phyloP scores from a whole-genome alignment of 1,140 invertebrate genomes.

The Euborellia annulipes region DNA sequence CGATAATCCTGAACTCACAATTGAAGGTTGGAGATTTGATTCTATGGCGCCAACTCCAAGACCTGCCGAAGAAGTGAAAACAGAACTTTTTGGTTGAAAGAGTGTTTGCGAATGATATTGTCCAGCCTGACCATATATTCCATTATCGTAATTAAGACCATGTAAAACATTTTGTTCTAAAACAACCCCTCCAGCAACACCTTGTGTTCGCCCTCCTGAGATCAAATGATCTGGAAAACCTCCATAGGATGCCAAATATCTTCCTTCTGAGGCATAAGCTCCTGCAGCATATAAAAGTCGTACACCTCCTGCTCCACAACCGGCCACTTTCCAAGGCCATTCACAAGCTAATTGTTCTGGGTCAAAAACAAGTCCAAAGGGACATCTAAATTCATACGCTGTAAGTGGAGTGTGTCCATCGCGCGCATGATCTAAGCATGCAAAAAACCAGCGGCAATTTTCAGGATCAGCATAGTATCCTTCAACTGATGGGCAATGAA shows the following conservation, averaged over 20 bases:
- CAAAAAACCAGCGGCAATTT: conserved; percentile 76
- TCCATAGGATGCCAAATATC: conserved; percentile 13
- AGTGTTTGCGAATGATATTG: too few relatives aligned
- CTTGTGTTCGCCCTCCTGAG: conserved; percentile 16
- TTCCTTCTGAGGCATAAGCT: conserved; percentile 9
- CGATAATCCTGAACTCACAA: too few relatives aligned
- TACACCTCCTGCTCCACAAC: conserved; percentile 35
- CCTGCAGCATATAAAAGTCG: background rate
- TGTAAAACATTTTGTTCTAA: conserved; percentile 4
- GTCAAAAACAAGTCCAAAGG: conserved; percentile 66
- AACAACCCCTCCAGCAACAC: conserved; percentile 10
- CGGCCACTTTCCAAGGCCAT: conserved; percentile 64
- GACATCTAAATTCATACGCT: conserved; percentile 69
- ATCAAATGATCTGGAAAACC: conserved; percentile 15
- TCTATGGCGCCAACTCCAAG: too few relatives aligned
- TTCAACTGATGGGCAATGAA: conserved; percentile 39
- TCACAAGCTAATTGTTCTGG: conserved; percentile 53
- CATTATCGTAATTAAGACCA: too few relatives aligned
- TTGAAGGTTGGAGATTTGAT: too few relatives aligned
- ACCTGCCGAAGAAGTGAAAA: too few relatives aligned
- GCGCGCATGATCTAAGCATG: conserved; percentile 57
- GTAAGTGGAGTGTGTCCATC: conserved; percentile 34
- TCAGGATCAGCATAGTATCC: conserved; percentile 65
- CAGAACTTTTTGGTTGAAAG: too few relatives aligned
- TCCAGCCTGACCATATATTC: too few relatives aligned